These are phyloP conservation scores for Galbula dea DNA, from an alignment of 2,113 vertebrate species.

Conservation along the genomic window DNA sequence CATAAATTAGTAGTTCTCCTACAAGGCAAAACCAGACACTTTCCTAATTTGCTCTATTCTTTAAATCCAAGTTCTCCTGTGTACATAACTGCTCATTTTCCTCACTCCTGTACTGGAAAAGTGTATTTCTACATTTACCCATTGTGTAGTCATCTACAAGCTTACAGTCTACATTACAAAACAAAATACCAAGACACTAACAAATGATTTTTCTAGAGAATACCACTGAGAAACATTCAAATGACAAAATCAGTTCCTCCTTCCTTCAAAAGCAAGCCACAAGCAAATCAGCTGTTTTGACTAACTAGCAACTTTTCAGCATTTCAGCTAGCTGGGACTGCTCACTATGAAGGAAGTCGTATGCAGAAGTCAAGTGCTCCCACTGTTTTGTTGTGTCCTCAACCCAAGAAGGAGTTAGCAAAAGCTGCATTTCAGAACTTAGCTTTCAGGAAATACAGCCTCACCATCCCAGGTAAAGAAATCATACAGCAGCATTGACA, in stretches of 20 bases:
- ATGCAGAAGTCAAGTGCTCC: background rate
- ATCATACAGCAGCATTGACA: background rate
- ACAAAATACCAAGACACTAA: background rate
- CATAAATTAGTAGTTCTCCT: background rate
- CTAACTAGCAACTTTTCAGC: background rate
- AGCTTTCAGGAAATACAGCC: background rate
- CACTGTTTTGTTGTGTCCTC: background rate
- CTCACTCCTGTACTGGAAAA: background rate
- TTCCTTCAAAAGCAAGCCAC: background rate
- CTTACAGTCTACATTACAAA: background rate
- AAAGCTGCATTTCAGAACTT: background rate
- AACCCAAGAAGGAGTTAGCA: background rate
- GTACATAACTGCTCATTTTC: background rate
- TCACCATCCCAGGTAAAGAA: background rate
- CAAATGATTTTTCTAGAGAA: background rate
- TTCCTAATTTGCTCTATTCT: background rate
- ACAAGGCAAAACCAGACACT: background rate
- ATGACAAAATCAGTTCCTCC: background rate
- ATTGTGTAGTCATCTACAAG: background rate
- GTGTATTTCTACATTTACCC: accelerated
- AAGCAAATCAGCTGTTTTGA: background rate
- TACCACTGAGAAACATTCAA: background rate
- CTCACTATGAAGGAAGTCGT: background rate
- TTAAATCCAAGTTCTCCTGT: background rate
- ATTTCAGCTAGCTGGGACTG: background rate